Base-by-base conservation (phyloP, 2,797 vertebrate genomes). In the Coregonus suidteri region DNA sequence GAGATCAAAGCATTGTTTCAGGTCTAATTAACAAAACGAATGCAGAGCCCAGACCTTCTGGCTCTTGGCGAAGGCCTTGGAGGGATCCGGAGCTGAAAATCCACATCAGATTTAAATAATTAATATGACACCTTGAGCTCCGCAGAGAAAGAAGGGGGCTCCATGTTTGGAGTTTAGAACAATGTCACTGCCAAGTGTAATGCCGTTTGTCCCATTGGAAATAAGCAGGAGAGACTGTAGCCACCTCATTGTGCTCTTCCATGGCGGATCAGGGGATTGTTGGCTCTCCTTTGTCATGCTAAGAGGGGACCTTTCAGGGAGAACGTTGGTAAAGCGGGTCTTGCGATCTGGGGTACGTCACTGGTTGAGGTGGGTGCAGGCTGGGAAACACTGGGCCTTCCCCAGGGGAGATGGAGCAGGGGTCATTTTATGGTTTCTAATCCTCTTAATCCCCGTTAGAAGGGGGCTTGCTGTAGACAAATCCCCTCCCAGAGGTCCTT, bases 41-140 rank as follows among this genome's bases (percentile, higher is more conserved):
- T 94, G 93, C 94, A 95, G 95, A 98, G 96, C 95, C 94, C 94
- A 95, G 96, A 96, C 96, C 97, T 97, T 97, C 96, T 98, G 97
- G 96, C 95, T 94, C 92, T 83, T 92, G 94, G 89, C 92, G 59
- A 89, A 93, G 95, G 96, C 95, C 96, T 96, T 95, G 92, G 94
- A 96, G 96, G 95, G 94, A 95, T 95, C 94, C 86, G 86, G 94
- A 80, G 93, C 94, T 94, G 94, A 92, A 96, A 96, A 96, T 95
- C 95, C 95, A 96, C 94, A 95, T 94, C 93, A 97, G 97, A 98
- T 98, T 98, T 98, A 96, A 99, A 99, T 99, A 98, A 99, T 99
- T 97, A 98, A 98, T 96, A 96, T 97, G 97, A 98, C 97, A 98
- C 96, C 95, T 96, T 97, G 95, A 95, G 96, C 96, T 95, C 94